phyloP scores from a whole-genome alignment of 1,140 invertebrate species.

The Apocrypta bakeri region DNA sequence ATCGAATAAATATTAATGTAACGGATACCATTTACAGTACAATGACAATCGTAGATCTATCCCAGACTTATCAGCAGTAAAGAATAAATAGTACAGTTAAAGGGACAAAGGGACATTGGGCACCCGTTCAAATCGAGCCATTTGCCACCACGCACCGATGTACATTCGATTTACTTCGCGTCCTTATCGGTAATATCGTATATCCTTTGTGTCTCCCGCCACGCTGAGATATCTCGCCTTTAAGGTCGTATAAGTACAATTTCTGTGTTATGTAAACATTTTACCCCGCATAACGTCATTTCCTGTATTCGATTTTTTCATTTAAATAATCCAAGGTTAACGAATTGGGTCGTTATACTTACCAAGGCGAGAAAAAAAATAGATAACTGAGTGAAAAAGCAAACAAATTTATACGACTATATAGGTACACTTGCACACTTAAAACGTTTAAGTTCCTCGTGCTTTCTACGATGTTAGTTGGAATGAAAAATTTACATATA shows the following conservation, averaged over 20 bases:
- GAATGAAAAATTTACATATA: background rate
- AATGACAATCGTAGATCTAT: background rate
- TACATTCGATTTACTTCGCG: constrained; percentile 22
- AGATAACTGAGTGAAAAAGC: background rate
- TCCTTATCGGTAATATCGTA: constrained; percentile 31
- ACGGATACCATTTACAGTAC: background rate
- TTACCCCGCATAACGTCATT: background rate
- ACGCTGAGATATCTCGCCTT: background rate
- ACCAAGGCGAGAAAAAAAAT: background rate
- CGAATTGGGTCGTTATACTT: background rate
- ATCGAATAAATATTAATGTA: background rate
- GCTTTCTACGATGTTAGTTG: background rate
- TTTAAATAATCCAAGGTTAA: background rate
- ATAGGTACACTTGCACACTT: background rate
- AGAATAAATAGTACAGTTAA: background rate
- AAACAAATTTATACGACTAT: background rate
- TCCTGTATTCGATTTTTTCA: background rate
- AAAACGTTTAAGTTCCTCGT: background rate
- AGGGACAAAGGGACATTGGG: constrained; percentile 17
- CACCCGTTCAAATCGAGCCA: constrained; percentile 22
- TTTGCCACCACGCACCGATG: constrained; percentile 20
- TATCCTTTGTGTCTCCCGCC: background rate
- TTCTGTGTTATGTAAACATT: background rate
- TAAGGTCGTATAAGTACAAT: background rate
- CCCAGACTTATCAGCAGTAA: background rate